phyloP scores from a whole-genome alignment of 1,140 invertebrate genomes.

The Drosophila cardini region DNA sequence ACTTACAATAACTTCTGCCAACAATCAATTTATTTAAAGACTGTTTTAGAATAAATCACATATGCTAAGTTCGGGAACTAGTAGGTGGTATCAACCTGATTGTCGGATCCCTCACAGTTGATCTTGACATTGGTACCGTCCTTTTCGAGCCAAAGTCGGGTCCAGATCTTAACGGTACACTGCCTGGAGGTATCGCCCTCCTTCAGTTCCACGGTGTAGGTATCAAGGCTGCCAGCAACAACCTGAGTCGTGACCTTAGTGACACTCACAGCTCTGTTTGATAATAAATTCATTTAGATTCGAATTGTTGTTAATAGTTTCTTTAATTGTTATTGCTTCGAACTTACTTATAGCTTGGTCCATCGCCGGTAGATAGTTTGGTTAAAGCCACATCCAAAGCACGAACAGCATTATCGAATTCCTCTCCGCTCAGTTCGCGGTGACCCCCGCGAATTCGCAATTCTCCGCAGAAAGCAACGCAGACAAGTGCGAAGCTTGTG shows the following conservation, averaged over 20 bases:
- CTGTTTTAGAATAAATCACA: too few relatives aligned
- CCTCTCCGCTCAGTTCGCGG: not conserved
- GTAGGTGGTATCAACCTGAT: slow-evolving; percentile 41
- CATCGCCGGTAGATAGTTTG: slow-evolving; percentile 11
- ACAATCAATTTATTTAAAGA: not conserved
- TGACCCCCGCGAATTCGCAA: not conserved
- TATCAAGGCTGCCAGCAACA: slow-evolving; percentile 37
- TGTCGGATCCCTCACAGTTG: slow-evolving; percentile 47
- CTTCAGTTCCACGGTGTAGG: slow-evolving; percentile 43
- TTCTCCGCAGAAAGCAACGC: not conserved
- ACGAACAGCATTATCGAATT: not conserved
- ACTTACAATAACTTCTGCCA: too few relatives aligned
- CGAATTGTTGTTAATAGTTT: not conserved
- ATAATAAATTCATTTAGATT: not conserved
- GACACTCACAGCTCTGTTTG: slow-evolving; percentile 37
- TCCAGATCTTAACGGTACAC: slow-evolving; percentile 45
- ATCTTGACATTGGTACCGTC: slow-evolving; percentile 53
- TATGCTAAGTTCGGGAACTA: not conserved
- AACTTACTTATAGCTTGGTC: slow-evolving; percentile 54
- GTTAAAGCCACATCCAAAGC: not conserved
- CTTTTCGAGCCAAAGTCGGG: slow-evolving; percentile 41
- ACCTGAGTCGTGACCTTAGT: slow-evolving; percentile 39
- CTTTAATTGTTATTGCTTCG: not conserved
- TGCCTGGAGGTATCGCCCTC: slow-evolving; percentile 15
- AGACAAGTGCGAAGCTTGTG: slow-evolving; percentile 14